Evolutionary conservation across 2,113 vertebrate genomes (phyloP).

Genomic region (Atherinomorus stipes): DNA sequence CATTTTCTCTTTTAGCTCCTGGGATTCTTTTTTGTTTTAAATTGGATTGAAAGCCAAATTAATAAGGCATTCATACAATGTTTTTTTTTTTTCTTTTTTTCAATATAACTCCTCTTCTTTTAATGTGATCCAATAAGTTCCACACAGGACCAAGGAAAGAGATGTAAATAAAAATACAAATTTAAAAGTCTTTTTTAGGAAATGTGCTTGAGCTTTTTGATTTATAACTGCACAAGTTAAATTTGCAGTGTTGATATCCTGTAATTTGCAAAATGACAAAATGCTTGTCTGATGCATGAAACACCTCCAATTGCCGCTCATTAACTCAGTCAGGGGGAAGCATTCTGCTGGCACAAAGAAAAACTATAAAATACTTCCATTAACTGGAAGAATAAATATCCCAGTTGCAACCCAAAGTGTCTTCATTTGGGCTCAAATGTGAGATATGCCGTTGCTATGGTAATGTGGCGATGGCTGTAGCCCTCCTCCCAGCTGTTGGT

Average conservation of each 20-base stretch:
- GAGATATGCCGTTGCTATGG: slow-evolving; percentile 96
- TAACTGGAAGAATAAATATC: slow-evolving; percentile 82
- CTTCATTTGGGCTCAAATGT: slow-evolving; percentile 95
- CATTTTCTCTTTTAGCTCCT: too few species aligned
- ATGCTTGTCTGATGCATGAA: slow-evolving; percentile 57
- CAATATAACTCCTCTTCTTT: background rate
- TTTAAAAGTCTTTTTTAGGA: slow-evolving; percentile 27
- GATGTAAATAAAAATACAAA: slow-evolving; percentile 39
- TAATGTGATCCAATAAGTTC: slow-evolving; percentile 30
- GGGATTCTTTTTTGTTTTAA: too few species aligned
- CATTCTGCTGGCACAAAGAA: slow-evolving; percentile 53
- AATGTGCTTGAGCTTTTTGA: slow-evolving; percentile 40
- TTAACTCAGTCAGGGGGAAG: slow-evolving; percentile 74
- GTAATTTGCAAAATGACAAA: slow-evolving; percentile 68
- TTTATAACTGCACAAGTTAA: slow-evolving; percentile 45
- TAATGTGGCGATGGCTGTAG: slow-evolving; percentile 91
- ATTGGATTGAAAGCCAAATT: too few species aligned
- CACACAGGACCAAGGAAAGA: slow-evolving; percentile 22
- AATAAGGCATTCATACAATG: too few species aligned
- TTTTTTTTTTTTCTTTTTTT: too few species aligned
- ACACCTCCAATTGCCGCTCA: slow-evolving; percentile 67
- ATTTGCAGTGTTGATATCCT: slow-evolving; percentile 62
- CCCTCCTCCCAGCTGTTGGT: slow-evolving; percentile 96
- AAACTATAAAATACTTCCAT: slow-evolving; percentile 78
- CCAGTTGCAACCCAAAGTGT: slow-evolving; percentile 86